These are phyloP conservation scores for Dascyllus trimaculatus DNA, from an alignment of 2,113 vertebrate genomes.

Conservation along the genomic window DNA sequence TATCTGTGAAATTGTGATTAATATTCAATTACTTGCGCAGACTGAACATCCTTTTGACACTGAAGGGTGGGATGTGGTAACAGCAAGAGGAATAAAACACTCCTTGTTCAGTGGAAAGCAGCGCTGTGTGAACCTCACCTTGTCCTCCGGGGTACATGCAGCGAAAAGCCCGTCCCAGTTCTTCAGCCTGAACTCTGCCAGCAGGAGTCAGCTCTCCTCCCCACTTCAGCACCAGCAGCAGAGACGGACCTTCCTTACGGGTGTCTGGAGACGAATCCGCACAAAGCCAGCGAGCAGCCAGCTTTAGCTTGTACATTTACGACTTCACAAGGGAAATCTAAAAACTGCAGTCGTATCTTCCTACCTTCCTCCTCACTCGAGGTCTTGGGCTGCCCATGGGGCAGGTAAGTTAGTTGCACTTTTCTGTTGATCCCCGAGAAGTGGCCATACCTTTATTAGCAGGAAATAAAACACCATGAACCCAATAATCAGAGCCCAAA, in stretches of 20 bases:
- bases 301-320: neutral
- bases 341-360: neutral
- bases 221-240: constrained; percentile 97
- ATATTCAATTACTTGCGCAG: too few species aligned
- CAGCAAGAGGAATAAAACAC: neutral
- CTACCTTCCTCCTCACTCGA: constrained; percentile 96
- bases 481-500: neutral
- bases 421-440: constrained; percentile 99
- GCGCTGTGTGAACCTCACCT: constrained; percentile 82
- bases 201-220: constrained; percentile 96
- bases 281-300: neutral
- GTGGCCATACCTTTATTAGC: constrained; percentile 92
- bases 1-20: too few species aligned
- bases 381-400: constrained; percentile 93
- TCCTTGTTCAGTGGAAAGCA: neutral
- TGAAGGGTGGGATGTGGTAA: neutral
- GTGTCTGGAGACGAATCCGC: constrained; percentile 79
- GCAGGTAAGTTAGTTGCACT: constrained; percentile 96
- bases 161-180: constrained; percentile 96
- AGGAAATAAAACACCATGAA: neutral
- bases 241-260: constrained; percentile 87
- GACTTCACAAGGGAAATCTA: rapidly evolving
- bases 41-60: too few species aligned
- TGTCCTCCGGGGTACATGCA: constrained; percentile 99
- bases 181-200: constrained; percentile 95